Percentiles rank a stretch among this genome's conserved stretches.
Conservation (phyloP, 2,888 invertebrate genomes). For the Apamea crenata region DNA sequence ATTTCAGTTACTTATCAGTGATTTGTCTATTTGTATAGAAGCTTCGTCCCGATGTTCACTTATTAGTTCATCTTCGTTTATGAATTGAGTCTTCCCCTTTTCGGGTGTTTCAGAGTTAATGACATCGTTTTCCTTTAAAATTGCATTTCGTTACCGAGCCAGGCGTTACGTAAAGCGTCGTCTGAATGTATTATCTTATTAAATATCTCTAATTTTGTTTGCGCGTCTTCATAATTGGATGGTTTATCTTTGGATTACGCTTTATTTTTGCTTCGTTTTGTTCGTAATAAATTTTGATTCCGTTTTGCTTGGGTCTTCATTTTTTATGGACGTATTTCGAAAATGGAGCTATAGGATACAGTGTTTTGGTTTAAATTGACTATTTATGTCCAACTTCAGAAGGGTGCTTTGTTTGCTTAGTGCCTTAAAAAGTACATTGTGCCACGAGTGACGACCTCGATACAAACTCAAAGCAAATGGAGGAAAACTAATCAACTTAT, state of each 20-base stretch:
- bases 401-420: background rate
- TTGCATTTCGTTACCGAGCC: constrained; percentile 68
- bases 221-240: constrained; percentile 57
- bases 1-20: background rate
- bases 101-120: constrained; percentile 65
- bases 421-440: background rate
- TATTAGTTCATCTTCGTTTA: constrained; percentile 50
- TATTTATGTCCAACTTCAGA: constrained; percentile 15
- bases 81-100: constrained; percentile 61
- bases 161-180: constrained; percentile 60
- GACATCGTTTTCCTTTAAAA: constrained; percentile 72
- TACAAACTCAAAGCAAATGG: background rate
- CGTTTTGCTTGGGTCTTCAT: constrained; percentile 25
- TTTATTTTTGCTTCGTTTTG: constrained; percentile 48
- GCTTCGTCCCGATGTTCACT: background rate
- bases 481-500: background rate
- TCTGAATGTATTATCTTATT: constrained; percentile 66
- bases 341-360: constrained; percentile 21
- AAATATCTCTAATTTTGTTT: constrained; percentile 63
- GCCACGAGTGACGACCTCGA: background rate
- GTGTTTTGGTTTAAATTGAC: constrained; percentile 26
- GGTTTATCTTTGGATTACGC: constrained; percentile 52
- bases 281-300: constrained; percentile 53
- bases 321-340: constrained; percentile 31
- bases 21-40: background rate